Evolutionary conservation across 1,140 invertebrate genomes (phyloP), one percentile per base, ranked within the genome.

Genomic region (Drosophila pseudoananassae): DNA sequence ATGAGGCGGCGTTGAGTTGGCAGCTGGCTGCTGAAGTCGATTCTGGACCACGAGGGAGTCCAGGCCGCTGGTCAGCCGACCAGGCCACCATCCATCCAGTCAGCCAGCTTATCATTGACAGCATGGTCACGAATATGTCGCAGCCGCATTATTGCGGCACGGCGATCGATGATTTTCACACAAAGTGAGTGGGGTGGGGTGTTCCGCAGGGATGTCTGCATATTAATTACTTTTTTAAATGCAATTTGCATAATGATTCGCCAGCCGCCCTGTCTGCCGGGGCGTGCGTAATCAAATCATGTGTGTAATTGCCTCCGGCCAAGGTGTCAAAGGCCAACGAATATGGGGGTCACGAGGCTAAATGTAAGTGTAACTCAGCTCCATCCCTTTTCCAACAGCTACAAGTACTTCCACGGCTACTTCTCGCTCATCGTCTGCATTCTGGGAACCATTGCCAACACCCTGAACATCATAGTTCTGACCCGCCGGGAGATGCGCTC

Each of bases 401-500:
- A 91, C 47, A 87, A 90, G 57, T 81, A 75, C 40, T 61, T 90
- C 7, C 91, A 92, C 52, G 91, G 91, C n/a, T 92, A 92, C 55
- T 78, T 91, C 23, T 91, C 90, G 45, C 72, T 92, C 33, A 77
- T 92, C 2, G 97, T 99, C 40, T 99, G 98, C 92, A 93, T 97
- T 15, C 96, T 98, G 81, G 98, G 98, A 40, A 97, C 97, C 3
- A 94, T 98, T 12, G 97, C 98, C 47, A 99, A 99, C 91, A 94
- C 96, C 1, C 94, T 99, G 57, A 99, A 99, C 92, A 98, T 99
- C 38, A 95, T 96, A n/a, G 98, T 99, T 4, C 92, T 99, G 17
- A 98, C 98, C 0, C 94, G 97, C 7, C 93, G 95, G 4, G 96
- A 98, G 85, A 98, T 99, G 97, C 92, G 89, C 10, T 96, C 96